phyloP scores from a whole-genome alignment of 2,888 invertebrate genomes.

The Liposcelis brunnea region DNA sequence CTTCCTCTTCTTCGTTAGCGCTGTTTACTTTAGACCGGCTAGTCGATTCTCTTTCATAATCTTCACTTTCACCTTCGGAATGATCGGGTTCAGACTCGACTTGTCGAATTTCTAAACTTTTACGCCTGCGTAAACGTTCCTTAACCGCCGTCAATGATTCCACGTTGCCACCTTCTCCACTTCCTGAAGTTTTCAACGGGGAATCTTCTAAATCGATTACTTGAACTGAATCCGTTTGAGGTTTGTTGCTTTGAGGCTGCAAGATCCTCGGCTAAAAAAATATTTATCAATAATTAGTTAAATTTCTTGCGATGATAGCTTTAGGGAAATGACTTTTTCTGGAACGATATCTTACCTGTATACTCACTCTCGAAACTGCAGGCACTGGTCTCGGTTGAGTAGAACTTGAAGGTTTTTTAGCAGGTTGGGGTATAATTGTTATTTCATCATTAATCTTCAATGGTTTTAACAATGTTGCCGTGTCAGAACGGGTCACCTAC shows the following conservation, averaged over 20 bases:
- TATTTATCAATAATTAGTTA: no score
- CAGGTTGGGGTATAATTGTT: constrained; percentile 73
- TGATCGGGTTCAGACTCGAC: constrained; percentile 13
- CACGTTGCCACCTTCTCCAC: constrained; percentile 11
- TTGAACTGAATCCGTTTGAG: constrained; percentile 15
- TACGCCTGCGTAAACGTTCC: constrained; percentile 16
- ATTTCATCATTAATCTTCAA: constrained; percentile 79
- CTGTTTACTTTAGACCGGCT: constrained; percentile 2
- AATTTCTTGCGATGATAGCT: no score
- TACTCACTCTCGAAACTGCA: constrained; percentile 6
- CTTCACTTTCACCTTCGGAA: constrained; percentile 1
- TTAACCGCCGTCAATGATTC: constrained; percentile 17
- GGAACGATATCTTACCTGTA: constrained; percentile 7
- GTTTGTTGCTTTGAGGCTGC: constrained; percentile 10
- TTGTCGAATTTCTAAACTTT: constrained; percentile 17
- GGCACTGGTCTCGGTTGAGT: constrained; percentile 11
- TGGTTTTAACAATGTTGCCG: constrained; percentile 55
- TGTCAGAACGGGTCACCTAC: constrained; percentile 17
- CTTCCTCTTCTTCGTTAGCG: neutral
- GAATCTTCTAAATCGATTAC: constrained; percentile 17
- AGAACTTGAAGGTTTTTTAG: constrained; percentile 21
- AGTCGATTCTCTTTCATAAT: neutral
- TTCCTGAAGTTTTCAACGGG: constrained; percentile 12
- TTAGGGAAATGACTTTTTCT: no score
- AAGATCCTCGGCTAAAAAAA: constrained; percentile 10